A percentile compares a stretch with the other conserved stretches of the same genome.
phyloP scores from a whole-genome alignment of 2,888 invertebrate genomes.

The Anorthoa munda region DNA sequence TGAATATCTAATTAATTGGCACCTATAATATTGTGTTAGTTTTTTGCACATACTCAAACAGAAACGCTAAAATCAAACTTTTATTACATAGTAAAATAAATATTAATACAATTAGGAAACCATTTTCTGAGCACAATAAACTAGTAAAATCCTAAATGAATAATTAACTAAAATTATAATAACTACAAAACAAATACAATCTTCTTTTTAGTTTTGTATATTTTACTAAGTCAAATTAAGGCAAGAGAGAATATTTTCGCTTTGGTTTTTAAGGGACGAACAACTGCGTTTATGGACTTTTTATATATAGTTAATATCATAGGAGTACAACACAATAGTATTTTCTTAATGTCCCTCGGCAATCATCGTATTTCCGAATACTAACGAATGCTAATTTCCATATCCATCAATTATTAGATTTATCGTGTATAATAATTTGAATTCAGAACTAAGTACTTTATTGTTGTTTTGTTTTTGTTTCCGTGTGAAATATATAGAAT shows the following conservation, averaged over 20 bases:
- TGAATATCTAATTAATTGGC: conserved; percentile 60
- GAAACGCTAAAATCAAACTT: conserved; percentile 36
- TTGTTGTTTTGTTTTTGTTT: no score
- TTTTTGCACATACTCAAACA: conserved; percentile 59
- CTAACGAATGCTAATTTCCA: no score
- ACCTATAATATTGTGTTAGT: conserved; percentile 62
- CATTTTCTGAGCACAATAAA: conserved; percentile 75
- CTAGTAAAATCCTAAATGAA: conserved; percentile 63
- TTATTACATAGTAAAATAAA: conserved; percentile 56
- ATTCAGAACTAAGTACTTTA: no score
- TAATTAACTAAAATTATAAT: conserved; percentile 36
- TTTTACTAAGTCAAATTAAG: conserved; percentile 59
- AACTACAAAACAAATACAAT: conserved; percentile 16
- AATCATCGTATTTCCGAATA: no score
- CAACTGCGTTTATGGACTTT: conserved; percentile 26
- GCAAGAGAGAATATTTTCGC: conserved; percentile 56
- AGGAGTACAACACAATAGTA: neutral
- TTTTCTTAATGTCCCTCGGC: no score
- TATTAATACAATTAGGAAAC: conserved; percentile 79
- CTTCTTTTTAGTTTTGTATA: conserved; percentile 41
- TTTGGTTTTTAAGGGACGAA: conserved; percentile 54
- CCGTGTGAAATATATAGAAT: no score
- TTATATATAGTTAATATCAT: conserved; percentile 17
- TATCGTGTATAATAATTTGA: no score
- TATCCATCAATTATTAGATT: no score